Evolutionary conservation across 2,888 invertebrate species (phyloP).

Genomic region (Meliscaeva auricollis): DNA sequence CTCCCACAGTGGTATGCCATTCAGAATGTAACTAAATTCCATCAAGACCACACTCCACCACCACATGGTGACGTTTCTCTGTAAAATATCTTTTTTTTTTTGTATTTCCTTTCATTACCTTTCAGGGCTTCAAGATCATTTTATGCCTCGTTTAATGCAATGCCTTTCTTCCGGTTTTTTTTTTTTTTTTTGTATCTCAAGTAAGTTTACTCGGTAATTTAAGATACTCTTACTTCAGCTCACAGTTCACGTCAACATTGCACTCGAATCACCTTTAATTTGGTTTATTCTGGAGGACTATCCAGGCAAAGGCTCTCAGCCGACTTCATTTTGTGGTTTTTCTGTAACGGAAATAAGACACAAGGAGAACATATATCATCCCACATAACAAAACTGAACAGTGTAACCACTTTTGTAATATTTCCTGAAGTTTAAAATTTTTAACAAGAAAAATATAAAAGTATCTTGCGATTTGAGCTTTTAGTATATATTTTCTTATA

Average conservation of each 20-base stretch:
- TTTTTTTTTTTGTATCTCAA: not conserved
- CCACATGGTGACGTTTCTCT: not conserved
- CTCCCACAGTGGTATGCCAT: slow-evolving; percentile 28
- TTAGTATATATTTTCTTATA: too few relatives aligned
- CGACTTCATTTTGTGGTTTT: slow-evolving; percentile 25
- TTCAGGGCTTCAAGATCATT: slow-evolving; percentile 33
- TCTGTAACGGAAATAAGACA: slow-evolving; percentile 17
- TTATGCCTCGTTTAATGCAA: slow-evolving; percentile 32
- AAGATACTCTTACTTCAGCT: slow-evolving; percentile 17
- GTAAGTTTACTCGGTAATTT: slow-evolving; percentile 21
- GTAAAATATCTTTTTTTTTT: not conserved
- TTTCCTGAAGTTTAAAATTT: not conserved
- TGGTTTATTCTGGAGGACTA: slow-evolving; percentile 15
- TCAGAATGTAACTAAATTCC: slow-evolving; percentile 32
- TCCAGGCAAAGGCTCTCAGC: not conserved
- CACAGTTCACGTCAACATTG: slow-evolving; percentile 34
- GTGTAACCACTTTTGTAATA: not conserved
- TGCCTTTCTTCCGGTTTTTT: not conserved
- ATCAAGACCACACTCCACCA: slow-evolving; percentile 21
- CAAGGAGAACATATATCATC: slow-evolving; percentile 19
- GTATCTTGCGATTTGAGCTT: too few relatives aligned
- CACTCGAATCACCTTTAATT: slow-evolving; percentile 48
- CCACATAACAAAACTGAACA: not conserved
- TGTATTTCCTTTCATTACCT: slow-evolving; percentile 19
- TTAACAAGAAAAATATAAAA: not conserved